Evolutionary conservation across 2,113 vertebrate species (phyloP), one percentile per base, ranked within the genome.

Genomic region (Barbus barbus): DNA sequence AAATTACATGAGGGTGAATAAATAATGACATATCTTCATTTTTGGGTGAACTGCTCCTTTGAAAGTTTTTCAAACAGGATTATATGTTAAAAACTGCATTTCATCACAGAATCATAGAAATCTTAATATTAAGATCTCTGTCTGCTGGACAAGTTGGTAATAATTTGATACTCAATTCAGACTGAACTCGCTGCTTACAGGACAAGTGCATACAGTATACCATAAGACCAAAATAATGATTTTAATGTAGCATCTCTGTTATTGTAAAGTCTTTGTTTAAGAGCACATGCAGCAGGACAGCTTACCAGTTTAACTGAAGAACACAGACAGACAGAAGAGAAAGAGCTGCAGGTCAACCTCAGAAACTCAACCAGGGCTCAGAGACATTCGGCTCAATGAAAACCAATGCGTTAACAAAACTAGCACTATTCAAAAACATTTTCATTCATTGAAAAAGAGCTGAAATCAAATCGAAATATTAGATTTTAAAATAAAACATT

Each of bases 281-380:
- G 44, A 46, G 44, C 71, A 84, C 92, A 90, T 91, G 91, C 92
- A 88, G 44, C 91, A 88, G 53, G 31, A 63, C 84, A 77, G 69
- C 92, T 91, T 92, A 92, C 92, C 92, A 82, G 89, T 16, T 51
- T 85, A 84, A 22, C 75, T 80, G 87, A 26, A 90, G 33, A 79
- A 86, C 65, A 60, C 46, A 79, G 41, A 78, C 53, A 84, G 31
- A 86, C 83, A 89, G 83, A 84, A 74, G 63, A 89, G 80, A 84
- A n/a, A 73, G 31, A 83, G 20, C 48, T 33, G n/a, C n/a, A n/a
- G n/a, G n/a, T n/a, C n/a, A n/a, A n/a, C n/a, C n/a, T n/a, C n/a
- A n/a, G n/a, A n/a, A n/a, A n/a, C n/a, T n/a, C n/a, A n/a, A n/a
- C n/a, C n/a, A n/a, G n/a, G n/a, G n/a, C n/a, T n/a, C n/a, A n/a